A percentile compares a stretch with the other conserved stretches of the same genome.
Evolutionary conservation across 1,140 invertebrate genomes (phyloP).

Genomic region (Manduca sexta): DNA sequence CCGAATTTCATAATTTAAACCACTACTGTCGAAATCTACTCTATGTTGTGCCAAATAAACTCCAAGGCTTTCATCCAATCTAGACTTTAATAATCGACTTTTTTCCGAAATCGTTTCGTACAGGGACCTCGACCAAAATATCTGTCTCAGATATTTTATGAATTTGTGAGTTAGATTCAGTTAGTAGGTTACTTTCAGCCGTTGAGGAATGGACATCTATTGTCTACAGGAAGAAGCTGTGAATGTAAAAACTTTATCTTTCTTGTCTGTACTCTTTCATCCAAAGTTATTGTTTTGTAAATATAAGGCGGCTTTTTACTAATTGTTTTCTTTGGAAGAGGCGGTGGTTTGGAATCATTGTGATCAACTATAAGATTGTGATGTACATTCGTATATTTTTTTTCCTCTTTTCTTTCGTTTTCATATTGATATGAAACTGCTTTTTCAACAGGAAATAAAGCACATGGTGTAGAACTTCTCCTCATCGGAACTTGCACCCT

Average conservation of each 20-base stretch:
- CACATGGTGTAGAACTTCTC: conserved; percentile 65
- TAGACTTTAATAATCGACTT: conserved; percentile 75
- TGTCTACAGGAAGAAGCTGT: conserved; percentile 54
- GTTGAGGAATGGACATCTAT: conserved; percentile 47
- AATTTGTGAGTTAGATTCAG: conserved; percentile 12
- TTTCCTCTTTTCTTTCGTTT: conserved; percentile 34
- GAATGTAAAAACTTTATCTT: conserved; percentile 68
- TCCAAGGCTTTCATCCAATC: conserved; percentile 79
- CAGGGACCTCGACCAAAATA: conserved; percentile 64
- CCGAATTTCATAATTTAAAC: conserved; percentile 76
- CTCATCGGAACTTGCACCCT: conserved; percentile 55
- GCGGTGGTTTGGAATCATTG: conserved; percentile 60
- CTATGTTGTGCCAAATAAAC: conserved; percentile 81
- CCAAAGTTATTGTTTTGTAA: conserved; percentile 69
- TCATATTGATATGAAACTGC: conserved; percentile 39
- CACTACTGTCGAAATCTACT: conserved; percentile 66
- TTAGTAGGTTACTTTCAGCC: conserved; percentile 26
- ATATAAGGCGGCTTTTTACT: conserved; percentile 62
- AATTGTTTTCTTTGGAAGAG: conserved; percentile 62
- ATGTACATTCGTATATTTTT: conserved; percentile 33
- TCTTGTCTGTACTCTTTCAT: conserved; percentile 69
- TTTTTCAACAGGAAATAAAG: conserved; percentile 59
- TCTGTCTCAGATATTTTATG: conserved; percentile 40
- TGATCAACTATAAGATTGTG: conserved; percentile 38
- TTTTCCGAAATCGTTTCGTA: conserved; percentile 73